These are phyloP conservation scores for Tetraodon nigroviridis DNA, from an alignment of 2,113 vertebrate species.

Conservation along the genomic window DNA sequence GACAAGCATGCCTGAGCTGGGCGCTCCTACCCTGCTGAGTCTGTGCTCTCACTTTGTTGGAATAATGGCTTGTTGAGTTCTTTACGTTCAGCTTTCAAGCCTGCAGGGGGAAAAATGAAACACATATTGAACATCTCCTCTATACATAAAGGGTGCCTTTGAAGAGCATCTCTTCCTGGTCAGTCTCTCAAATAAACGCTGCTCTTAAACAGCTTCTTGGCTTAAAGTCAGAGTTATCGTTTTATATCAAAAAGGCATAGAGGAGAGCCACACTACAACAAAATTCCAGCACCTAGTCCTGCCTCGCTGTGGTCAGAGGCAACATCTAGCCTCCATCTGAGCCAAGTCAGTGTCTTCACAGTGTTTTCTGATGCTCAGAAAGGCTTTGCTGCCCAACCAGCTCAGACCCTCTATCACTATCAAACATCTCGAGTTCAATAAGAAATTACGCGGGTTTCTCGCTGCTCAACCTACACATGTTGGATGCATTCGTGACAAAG, in stretches of 20 bases:
- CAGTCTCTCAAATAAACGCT: conserved; percentile 43
- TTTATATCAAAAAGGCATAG: conserved; percentile 44
- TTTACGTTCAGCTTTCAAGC: conserved; percentile 43
- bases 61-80: conserved; percentile 42
- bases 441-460: neutral
- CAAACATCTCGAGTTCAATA: neutral
- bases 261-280: conserved; percentile 36
- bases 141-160: too few species aligned
- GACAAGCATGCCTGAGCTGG: conserved; percentile 22
- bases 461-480: conserved; percentile 5
- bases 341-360: neutral
- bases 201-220: conserved; percentile 31
- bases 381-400: neutral
- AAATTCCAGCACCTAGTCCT: conserved; percentile 26
- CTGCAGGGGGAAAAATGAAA: conserved; percentile 36
- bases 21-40: conserved; percentile 43
- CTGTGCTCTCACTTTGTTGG: conserved; percentile 40
- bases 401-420: neutral
- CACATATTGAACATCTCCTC: conserved; percentile 43
- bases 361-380: conserved; percentile 5
- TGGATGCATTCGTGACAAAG: conserved; percentile 17
- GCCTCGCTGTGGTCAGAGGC: conserved; percentile 17
- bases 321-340: conserved; percentile 1
- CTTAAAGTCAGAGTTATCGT: conserved; percentile 29
- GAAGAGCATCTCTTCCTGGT: neutral